Evolutionary conservation across 2,888 invertebrate genomes (phyloP), one percentile per base, ranked within the genome.

Genomic region (Mythimna vitellina): DNA sequence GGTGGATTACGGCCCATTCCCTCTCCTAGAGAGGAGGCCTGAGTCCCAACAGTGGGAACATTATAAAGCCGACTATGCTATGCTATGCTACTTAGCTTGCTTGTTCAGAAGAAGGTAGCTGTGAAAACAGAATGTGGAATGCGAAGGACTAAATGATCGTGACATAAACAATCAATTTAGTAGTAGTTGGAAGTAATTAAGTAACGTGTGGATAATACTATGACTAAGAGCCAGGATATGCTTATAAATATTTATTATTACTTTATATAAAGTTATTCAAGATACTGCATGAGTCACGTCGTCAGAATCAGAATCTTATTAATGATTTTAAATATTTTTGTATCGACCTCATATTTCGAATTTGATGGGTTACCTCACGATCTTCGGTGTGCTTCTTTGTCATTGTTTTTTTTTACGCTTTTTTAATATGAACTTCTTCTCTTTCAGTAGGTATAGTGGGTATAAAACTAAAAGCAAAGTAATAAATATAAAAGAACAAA

Each of bases 201-300:
- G 35, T 62, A 38, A 73, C 29, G 7, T 32, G 51, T 14, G 10
- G 22, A 38, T 42, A 54, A 17, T 25, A 17, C 49, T 4, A 77
- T 77, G 86, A 81, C 73, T 77, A 72, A 77, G 64, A 64, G 61
- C 38, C 22, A 70, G 58, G 56, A 77, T 81, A 70, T 61, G 35
- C 54, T 69, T 66, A 83, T 74, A 70, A 73, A 78, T 75, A 83
- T 83, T 70, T 66, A 85, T 85, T 61, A 68, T 60, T 82, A 63
- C 38, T 80, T 42, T 29, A 75, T 75, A 65, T 75, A 62, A 68
- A 73, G 35, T 65, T 77, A 81, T 85, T 78, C 73, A 68, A 76
- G 65, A 82, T 78, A 75, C 61, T 75, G 73, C 32, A 72, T 88
- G 86, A 89, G 71, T 88, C 86, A 88, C 70, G 65, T 65, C 38